phyloP scores from a whole-genome alignment of 2,797 vertebrate genomes.

The Graptemys geographica region DNA sequence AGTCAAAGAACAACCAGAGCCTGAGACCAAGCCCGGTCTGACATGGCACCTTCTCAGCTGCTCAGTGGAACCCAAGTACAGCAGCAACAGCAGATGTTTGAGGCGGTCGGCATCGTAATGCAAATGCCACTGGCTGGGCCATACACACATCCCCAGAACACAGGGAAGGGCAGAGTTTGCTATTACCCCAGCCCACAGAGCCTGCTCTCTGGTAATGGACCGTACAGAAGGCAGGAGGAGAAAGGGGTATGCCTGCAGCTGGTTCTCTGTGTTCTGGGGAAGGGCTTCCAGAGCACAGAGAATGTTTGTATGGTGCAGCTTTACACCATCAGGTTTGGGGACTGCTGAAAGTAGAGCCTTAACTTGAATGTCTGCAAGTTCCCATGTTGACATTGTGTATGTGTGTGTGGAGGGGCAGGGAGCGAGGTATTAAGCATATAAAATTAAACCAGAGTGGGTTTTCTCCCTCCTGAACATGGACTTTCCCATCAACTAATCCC shows the following conservation, averaged over 20 bases:
- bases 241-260: neutral
- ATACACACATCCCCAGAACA: neutral
- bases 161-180: rapidly evolving
- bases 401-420: neutral
- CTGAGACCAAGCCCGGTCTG: neutral
- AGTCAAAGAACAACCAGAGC: neutral
- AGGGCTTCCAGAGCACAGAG: neutral
- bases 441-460: neutral
- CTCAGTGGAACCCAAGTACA: neutral
- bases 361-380: neutral
- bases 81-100: neutral
- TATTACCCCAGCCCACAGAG: neutral
- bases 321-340: neutral
- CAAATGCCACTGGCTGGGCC: neutral
- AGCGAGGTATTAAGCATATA: neutral
- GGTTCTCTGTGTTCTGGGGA: rapidly evolving
- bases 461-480: neutral
- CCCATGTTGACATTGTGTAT: neutral
- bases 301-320: neutral
- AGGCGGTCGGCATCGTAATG: neutral
- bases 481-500: neutral
- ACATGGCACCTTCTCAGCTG: neutral
- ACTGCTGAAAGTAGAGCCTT: neutral
- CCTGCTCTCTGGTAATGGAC: neutral
- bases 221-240: neutral